Conservation (phyloP, 2,797 vertebrate species). For the Eurystomus glaucurus region DNA sequence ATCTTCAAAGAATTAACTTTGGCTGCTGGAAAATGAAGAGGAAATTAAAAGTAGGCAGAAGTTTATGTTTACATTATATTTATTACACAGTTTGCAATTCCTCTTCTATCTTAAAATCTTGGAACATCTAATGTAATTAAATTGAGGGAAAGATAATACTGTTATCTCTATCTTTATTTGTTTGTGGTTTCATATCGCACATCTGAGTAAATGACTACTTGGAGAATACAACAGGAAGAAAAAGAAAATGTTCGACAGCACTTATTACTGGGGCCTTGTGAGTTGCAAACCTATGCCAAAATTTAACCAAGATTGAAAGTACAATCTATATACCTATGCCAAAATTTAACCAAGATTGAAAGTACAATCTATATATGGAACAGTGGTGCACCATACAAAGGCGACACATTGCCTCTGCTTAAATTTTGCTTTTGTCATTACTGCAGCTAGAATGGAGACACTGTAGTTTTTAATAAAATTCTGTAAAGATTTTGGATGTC, state of each 20-base stretch:
- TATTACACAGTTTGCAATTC: background rate
- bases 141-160: background rate
- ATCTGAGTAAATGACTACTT: background rate
- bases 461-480: background rate
- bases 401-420: background rate
- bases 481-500: background rate
- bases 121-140: background rate
- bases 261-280: background rate
- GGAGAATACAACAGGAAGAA: background rate
- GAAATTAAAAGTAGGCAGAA: background rate
- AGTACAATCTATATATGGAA: background rate
- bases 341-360: background rate
- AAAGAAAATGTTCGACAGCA: background rate
- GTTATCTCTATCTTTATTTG: background rate
- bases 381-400: background rate
- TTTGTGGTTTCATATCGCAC: background rate
- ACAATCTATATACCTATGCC: background rate
- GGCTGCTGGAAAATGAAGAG: background rate
- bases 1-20: background rate
- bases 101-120: background rate
- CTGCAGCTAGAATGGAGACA: background rate
- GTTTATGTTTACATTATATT: background rate
- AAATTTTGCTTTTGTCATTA: background rate
- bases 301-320: background rate
- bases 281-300: background rate